These are phyloP conservation scores for Proterorhinus semilunaris DNA, from an alignment of 2,113 vertebrate genomes.

Conservation along the genomic window DNA sequence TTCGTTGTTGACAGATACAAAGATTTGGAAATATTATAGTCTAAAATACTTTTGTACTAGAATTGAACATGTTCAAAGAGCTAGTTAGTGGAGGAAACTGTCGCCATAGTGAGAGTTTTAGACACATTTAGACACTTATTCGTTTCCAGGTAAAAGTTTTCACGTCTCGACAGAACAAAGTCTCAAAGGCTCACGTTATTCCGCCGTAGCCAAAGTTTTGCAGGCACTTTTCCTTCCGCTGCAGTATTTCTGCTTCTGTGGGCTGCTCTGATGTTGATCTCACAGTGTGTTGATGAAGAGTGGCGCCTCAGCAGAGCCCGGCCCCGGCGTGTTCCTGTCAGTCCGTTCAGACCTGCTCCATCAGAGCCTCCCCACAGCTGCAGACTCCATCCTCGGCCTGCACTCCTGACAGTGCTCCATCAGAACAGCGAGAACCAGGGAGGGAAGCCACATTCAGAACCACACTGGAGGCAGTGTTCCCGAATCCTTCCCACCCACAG, in stretches of 20 bases:
- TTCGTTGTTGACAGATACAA: too few relatives aligned
- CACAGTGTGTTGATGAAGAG: constrained; percentile 16
- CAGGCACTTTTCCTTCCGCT: neutral
- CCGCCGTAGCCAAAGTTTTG: neutral
- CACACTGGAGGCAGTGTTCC: too few relatives aligned
- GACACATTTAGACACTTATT: too few relatives aligned
- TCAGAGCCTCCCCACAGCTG: constrained; percentile 24
- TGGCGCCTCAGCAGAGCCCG: constrained; percentile 3
- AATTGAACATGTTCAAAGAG: too few relatives aligned
- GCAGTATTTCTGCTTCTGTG: constrained; percentile 10
- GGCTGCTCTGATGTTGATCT: constrained; percentile 30
- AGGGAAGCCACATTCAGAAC: too few relatives aligned
- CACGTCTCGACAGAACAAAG: too few relatives aligned
- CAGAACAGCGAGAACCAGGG: constrained; percentile 48
- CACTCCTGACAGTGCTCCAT: constrained; percentile 45
- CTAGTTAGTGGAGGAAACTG: too few relatives aligned
- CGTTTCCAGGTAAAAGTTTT: too few relatives aligned
- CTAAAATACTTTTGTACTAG: too few relatives aligned
- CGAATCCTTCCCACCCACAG: too few relatives aligned
- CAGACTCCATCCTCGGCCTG: constrained; percentile 26
- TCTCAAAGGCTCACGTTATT: neutral
- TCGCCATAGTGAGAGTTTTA: too few relatives aligned
- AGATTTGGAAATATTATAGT: too few relatives aligned
- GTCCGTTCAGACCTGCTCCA: constrained; percentile 35
- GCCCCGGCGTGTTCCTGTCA: constrained; percentile 38